Conservation (phyloP, 2,888 invertebrate species). For the Drosophila flavopinicola region DNA sequence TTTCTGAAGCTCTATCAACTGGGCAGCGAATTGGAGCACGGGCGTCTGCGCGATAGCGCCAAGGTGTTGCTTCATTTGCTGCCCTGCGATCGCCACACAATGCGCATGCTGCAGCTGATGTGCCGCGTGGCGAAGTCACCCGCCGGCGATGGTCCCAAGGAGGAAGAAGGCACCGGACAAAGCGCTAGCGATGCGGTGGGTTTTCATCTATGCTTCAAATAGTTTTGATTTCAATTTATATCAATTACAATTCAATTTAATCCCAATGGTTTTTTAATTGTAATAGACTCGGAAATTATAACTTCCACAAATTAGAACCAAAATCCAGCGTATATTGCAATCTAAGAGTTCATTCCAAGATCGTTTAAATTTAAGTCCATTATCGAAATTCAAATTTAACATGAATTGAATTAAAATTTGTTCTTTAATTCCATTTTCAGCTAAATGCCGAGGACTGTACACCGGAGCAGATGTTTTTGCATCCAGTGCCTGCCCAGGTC, state of each 20-base stretch:
- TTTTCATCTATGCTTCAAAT: not conserved
- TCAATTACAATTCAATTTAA: no score
- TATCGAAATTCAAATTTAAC: no score
- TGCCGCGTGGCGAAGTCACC: conserved; percentile 75
- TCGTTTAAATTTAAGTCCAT: no score
- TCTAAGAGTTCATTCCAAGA: no score
- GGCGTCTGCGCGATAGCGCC: conserved; percentile 91
- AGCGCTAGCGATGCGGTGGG: conserved; percentile 62
- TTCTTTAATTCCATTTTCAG: conserved; percentile 33
- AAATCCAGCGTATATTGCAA: no score
- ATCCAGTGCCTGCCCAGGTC: conserved; percentile 90
- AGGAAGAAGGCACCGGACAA: conserved; percentile 55
- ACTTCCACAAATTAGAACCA: no score
- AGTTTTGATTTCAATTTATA: not conserved
- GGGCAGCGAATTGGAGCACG: conserved; percentile 92
- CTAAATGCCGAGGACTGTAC: conserved; percentile 78
- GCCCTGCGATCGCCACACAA: conserved; percentile 85
- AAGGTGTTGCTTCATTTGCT: conserved; percentile 82
- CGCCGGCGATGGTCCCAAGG: conserved; percentile 44
- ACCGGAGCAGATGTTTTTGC: conserved; percentile 88
- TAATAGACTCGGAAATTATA: no score
- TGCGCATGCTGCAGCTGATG: conserved; percentile 83
- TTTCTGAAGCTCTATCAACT: conserved; percentile 94
- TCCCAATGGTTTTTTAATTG: no score
- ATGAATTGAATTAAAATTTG: not conserved